Conservation (phyloP, 2,888 invertebrate genomes). For the Magallana nippona region DNA sequence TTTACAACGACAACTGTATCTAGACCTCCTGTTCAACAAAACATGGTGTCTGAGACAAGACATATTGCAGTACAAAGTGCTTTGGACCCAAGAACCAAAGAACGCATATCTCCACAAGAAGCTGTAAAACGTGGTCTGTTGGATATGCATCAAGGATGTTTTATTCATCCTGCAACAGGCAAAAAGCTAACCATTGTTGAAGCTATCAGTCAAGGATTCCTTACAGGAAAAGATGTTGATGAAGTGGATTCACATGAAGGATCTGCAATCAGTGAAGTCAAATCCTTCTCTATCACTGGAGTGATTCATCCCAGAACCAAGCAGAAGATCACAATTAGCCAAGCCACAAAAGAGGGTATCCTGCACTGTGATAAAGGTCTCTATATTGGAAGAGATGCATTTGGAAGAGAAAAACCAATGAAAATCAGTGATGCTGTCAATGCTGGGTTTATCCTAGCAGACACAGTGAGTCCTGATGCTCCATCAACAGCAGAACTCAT, state of each 20-base stretch:
- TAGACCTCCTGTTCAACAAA: conserved; percentile 66
- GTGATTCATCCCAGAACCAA: conserved; percentile 93
- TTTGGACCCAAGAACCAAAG: conserved; percentile 79
- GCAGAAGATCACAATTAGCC: conserved; percentile 87
- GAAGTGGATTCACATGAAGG: conserved; percentile 86
- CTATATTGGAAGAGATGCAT: conserved; percentile 81
- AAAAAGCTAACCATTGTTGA: conserved; percentile 88
- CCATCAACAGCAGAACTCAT: conserved; percentile 89
- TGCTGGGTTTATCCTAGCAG: conserved; percentile 86
- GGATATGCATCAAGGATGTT: conserved; percentile 85
- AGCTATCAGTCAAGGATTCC: conserved; percentile 89
- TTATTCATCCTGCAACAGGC: conserved; percentile 87
- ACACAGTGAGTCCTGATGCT: conserved; percentile 93
- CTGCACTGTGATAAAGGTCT: conserved; percentile 84
- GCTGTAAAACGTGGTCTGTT: conserved; percentile 91
- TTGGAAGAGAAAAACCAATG: conserved; percentile 85
- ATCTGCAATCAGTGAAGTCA: conserved; percentile 81
- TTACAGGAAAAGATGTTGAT: conserved; percentile 90
- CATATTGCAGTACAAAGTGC: conserved; percentile 74
- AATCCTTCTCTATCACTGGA: conserved; percentile 90
- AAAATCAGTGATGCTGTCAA: conserved; percentile 91
- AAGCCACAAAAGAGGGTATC: conserved; percentile 85
- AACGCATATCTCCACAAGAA: conserved; percentile 82
- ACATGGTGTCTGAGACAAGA: conserved; percentile 72
- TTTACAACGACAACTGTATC: conserved; percentile 73